phyloP scores from a whole-genome alignment of 2,888 invertebrate genomes.

The Tanytarsus gracilentus region DNA sequence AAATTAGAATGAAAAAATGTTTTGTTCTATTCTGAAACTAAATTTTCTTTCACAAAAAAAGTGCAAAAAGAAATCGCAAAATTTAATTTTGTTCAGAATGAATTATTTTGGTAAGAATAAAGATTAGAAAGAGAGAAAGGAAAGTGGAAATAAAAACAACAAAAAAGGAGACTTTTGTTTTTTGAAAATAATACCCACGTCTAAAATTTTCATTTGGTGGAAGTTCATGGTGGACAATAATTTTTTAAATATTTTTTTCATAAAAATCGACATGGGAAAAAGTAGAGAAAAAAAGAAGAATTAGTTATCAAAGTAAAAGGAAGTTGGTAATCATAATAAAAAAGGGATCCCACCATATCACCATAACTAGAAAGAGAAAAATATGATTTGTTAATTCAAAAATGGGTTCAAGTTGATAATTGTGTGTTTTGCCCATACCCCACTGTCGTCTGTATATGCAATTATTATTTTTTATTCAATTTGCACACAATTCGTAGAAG shows the following conservation, averaged over 20 bases:
- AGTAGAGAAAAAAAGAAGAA: neutral
- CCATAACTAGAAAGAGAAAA: constrained; percentile 27
- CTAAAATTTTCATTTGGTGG: neutral
- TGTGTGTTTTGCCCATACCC: constrained; percentile 22
- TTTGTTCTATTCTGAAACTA: too few relatives aligned
- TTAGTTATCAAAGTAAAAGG: neutral
- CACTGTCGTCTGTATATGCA: constrained; percentile 26
- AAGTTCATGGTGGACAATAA: too few relatives aligned
- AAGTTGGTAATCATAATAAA: neutral
- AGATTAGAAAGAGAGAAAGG: too few relatives aligned
- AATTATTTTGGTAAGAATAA: too few relatives aligned
- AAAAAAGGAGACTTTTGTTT: too few relatives aligned
- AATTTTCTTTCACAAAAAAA: too few relatives aligned
- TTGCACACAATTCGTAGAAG: neutral
- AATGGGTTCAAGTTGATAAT: constrained; percentile 15
- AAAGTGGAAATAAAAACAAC: too few relatives aligned
- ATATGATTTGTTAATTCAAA: constrained; percentile 4
- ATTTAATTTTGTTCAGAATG: too few relatives aligned
- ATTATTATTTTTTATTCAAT: constrained; percentile 28
- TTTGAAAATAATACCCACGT: constrained; percentile 25
- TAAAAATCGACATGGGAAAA: neutral
- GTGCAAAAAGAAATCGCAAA: too few relatives aligned
- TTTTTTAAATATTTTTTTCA: too few relatives aligned
- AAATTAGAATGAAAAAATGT: too few relatives aligned
- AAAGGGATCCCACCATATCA: constrained; percentile 27